Conservation (phyloP, 2,888 invertebrate species). For the Smittia aterrima region DNA sequence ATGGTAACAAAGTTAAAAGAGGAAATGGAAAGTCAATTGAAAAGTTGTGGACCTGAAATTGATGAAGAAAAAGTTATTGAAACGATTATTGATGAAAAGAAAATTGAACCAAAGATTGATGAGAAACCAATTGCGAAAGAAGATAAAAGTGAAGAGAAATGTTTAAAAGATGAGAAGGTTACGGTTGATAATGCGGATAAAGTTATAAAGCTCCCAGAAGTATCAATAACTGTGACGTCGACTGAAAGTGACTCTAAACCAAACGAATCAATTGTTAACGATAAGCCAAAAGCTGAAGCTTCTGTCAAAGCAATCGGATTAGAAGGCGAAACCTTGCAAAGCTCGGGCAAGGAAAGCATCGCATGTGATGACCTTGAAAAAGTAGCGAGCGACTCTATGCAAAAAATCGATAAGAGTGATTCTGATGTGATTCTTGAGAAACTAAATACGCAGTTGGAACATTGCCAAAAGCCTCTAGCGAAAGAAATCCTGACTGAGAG, state of each 20-base stretch:
- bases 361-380: constrained; percentile 33
- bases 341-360: neutral
- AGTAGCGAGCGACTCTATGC: neutral
- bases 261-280: neutral
- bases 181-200: neutral
- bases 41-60: neutral
- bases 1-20: constrained; percentile 31
- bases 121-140: neutral
- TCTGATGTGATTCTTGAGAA: constrained; percentile 17
- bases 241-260: neutral
- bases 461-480: neutral
- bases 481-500: neutral
- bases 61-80: neutral
- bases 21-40: constrained; percentile 34
- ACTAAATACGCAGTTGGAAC: constrained; percentile 38
- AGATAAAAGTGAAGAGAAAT: neutral
- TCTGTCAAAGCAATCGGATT: neutral
- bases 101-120: neutral
- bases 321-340: neutral
- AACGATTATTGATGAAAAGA: neutral
- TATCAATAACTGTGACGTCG: neutral
- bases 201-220: neutral
- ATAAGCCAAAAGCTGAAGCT: neutral
- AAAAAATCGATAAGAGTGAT: constrained; percentile 36
- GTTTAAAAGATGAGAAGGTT: neutral